Evolutionary conservation across 2,888 invertebrate genomes (phyloP).

Genomic region (Stenoptilia bipunctidactyla): DNA sequence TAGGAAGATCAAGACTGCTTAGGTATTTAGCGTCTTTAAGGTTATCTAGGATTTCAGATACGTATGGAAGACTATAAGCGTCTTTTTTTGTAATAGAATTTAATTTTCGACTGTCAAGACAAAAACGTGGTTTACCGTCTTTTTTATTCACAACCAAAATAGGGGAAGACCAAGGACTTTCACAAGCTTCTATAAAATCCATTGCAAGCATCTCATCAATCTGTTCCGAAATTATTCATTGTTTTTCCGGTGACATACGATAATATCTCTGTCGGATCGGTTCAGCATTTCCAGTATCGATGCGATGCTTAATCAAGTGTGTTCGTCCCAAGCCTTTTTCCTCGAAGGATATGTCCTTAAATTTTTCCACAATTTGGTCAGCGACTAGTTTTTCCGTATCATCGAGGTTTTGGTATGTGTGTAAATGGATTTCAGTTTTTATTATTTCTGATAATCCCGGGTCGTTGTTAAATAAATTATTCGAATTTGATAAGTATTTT

Average conservation of each 20-base stretch:
- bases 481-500: slow-evolving; percentile 4
- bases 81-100: slow-evolving; percentile 13
- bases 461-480: slow-evolving; percentile 2
- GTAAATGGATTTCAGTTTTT: neutral
- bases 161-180: slow-evolving; percentile 15
- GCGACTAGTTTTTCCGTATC: slow-evolving; percentile 6
- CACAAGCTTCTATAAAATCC: slow-evolving; percentile 13
- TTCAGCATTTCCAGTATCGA: slow-evolving; percentile 16
- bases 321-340: slow-evolving; percentile 15
- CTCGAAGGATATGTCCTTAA: slow-evolving; percentile 14
- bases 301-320: slow-evolving; percentile 13
- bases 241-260: slow-evolving; percentile 18
- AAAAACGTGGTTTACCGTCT: slow-evolving; percentile 13
- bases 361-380: slow-evolving; percentile 11
- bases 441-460: neutral
- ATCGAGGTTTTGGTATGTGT: neutral
- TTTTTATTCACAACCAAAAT: slow-evolving; percentile 12
- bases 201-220: slow-evolving; percentile 15
- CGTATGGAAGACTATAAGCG: slow-evolving; percentile 12
- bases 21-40: slow-evolving; percentile 1
- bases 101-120: slow-evolving; percentile 14
- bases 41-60: slow-evolving; percentile 12
- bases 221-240: slow-evolving; percentile 11
- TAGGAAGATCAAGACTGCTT: neutral
- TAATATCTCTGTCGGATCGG: slow-evolving; percentile 19